Percentiles rank a stretch among this genome's conserved stretches.
These are phyloP conservation scores for Volucella bombylans DNA, from an alignment of 2,888 invertebrate genomes.

Conservation along the genomic window DNA sequence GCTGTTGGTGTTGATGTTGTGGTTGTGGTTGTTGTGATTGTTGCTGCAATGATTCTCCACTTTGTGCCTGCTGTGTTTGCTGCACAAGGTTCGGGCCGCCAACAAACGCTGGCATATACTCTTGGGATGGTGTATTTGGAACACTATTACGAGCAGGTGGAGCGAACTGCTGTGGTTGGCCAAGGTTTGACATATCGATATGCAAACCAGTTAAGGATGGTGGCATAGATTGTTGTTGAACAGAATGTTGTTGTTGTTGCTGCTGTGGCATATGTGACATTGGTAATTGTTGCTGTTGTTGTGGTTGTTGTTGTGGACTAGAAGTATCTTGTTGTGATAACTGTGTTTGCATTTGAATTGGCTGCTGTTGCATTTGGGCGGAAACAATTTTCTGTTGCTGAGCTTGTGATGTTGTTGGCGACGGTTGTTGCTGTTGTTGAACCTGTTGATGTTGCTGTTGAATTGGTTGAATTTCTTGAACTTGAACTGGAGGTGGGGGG, in stretches of 20 bases:
- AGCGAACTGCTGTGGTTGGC: constrained; percentile 46
- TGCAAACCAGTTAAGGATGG: constrained; percentile 74
- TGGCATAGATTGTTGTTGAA: constrained; percentile 65
- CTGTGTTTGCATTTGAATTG: constrained; percentile 19
- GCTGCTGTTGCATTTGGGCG: constrained; percentile 50
- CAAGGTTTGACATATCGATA: constrained; percentile 53
- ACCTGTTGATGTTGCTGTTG: constrained; percentile 55
- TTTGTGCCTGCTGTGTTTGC: constrained; percentile 67
- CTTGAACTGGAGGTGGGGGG: background rate
- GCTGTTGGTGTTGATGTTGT: constrained; percentile 55
- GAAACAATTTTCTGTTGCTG: constrained; percentile 43
- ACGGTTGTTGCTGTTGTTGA: constrained; percentile 38
- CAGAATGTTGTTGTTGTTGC: constrained; percentile 58
- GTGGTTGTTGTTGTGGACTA: constrained; percentile 43
- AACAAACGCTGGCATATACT: constrained; percentile 58
- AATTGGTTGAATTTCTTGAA: background rate
- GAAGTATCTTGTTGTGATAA: constrained; percentile 37
- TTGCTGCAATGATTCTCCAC: constrained; percentile 22
- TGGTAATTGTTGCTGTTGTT: constrained; percentile 52
- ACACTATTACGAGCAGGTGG: constrained; percentile 39
- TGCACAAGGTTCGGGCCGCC: constrained; percentile 36
- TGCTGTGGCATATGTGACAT: constrained; percentile 46
- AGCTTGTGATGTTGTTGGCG: background rate
- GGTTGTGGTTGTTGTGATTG: constrained; percentile 44
- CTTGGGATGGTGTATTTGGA: constrained; percentile 73